These are phyloP conservation scores for Neocloeon triangulifer DNA, from an alignment of 1,140 invertebrate species.

Conservation along the genomic window DNA sequence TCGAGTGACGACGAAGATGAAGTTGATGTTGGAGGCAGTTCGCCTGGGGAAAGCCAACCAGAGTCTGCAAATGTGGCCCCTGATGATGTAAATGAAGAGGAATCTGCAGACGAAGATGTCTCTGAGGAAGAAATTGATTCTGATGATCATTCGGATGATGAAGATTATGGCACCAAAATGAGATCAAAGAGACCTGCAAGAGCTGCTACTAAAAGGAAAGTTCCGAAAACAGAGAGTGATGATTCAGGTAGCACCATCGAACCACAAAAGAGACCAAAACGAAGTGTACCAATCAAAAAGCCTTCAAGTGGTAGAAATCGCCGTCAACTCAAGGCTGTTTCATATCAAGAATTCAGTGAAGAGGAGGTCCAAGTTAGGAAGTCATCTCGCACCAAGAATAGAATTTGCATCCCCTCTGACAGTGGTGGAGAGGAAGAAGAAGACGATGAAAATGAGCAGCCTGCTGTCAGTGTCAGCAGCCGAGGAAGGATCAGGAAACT, in stretches of 20 bases:
- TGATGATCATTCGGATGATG: conserved; percentile 6
- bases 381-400: conserved; percentile 1
- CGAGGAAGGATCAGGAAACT: conserved; percentile 61
- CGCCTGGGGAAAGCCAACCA: conserved; percentile 6
- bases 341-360: conserved; percentile 6
- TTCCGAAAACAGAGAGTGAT: conserved; percentile 1
- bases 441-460: no score
- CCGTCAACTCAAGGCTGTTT: conserved; percentile 5
- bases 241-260: background rate
- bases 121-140: no score
- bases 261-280: background rate
- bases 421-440: conserved; percentile 14
- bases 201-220: background rate
- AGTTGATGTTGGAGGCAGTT: conserved; percentile 8
- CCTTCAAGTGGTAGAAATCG: background rate
- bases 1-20: conserved; percentile 13
- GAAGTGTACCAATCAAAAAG: background rate
- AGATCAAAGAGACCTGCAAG: background rate
- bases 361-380: conserved; percentile 5
- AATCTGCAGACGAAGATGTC: background rate
- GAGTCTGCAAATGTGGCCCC: background rate
- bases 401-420: conserved; percentile 4
- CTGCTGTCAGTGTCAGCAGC: conserved; percentile 46
- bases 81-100: conserved; percentile 10
- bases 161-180: background rate